A percentile compares a stretch with the other conserved stretches of the same genome.
Evolutionary conservation across 2,113 vertebrate genomes (phyloP).

Genomic region (Scophthalmus maximus): DNA sequence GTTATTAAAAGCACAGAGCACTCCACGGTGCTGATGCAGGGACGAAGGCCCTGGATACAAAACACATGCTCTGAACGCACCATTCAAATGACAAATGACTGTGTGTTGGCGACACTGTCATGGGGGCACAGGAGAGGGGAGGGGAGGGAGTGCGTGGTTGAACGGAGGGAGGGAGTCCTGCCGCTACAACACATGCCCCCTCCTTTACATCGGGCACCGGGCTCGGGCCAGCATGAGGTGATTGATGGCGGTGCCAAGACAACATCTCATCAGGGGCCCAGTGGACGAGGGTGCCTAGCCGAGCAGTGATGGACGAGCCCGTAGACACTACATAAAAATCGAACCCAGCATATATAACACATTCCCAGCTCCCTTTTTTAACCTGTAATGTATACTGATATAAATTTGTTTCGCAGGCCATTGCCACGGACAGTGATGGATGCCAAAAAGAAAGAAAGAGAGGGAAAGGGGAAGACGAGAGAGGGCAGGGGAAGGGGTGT

Average conservation of each 20-base stretch:
- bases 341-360: constrained; percentile 72
- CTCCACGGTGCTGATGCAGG: neutral
- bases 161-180: constrained; percentile 36
- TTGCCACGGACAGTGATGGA: constrained; percentile 77
- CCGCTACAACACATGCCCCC: constrained; percentile 63
- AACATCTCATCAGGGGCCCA: constrained; percentile 71
- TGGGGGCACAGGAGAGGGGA: neutral
- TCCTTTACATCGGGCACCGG: constrained; percentile 49
- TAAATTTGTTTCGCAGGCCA: constrained; percentile 77
- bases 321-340: constrained; percentile 76
- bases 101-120: constrained; percentile 17
- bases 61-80: constrained; percentile 21
- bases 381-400: constrained; percentile 79
- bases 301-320: constrained; percentile 77
- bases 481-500: too few relatives aligned
- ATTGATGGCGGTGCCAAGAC: constrained; percentile 76
- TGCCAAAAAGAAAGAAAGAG: constrained; percentile 61
- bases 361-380: constrained; percentile 76
- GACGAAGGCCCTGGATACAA: constrained; percentile 13
- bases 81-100: constrained; percentile 42
- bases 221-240: constrained; percentile 61
- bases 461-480: constrained; percentile 32
- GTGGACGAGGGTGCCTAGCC: constrained; percentile 63
- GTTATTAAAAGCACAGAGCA: constrained; percentile 5
- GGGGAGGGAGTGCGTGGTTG: constrained; percentile 1